Evolutionary conservation across 2,888 invertebrate species (phyloP).

Genomic region (Acleris cristana): DNA sequence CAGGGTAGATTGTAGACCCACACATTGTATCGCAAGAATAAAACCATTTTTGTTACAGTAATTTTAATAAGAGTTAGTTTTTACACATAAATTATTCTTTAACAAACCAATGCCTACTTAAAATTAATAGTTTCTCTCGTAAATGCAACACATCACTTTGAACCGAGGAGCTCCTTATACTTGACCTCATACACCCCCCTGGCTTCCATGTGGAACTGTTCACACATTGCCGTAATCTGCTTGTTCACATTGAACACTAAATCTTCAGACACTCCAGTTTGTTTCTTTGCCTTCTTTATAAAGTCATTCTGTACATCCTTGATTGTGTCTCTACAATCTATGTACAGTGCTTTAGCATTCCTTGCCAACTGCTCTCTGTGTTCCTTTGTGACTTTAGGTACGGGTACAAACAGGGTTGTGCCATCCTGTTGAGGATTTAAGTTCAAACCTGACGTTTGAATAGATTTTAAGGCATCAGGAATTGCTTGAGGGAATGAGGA

Average conservation of each 20-base stretch:
- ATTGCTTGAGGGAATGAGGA: conserved; percentile 93
- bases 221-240: conserved; percentile 88
- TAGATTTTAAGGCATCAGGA: conserved; percentile 89
- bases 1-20: neutral
- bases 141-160: conserved; percentile 48
- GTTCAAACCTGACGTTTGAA: conserved; percentile 93
- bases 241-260: conserved; percentile 85
- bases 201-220: conserved; percentile 84
- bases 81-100: neutral
- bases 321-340: conserved; percentile 90
- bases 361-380: conserved; percentile 94
- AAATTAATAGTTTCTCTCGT: neutral
- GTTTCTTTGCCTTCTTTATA: conserved; percentile 88
- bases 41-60: neutral
- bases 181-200: conserved; percentile 84
- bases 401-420: conserved; percentile 93
- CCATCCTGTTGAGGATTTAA: conserved; percentile 98
- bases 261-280: conserved; percentile 89
- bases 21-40: neutral
- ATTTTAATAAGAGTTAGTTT: neutral
- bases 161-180: conserved; percentile 89
- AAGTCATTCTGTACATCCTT: conserved; percentile 90
- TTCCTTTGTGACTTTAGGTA: conserved; percentile 97
- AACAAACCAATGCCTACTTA: neutral
- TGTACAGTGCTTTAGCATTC: conserved; percentile 92